A percentile compares a stretch with the other conserved stretches of the same genome.
Conservation (phyloP, 2,888 invertebrate genomes). For the Steromphala cineraria region DNA sequence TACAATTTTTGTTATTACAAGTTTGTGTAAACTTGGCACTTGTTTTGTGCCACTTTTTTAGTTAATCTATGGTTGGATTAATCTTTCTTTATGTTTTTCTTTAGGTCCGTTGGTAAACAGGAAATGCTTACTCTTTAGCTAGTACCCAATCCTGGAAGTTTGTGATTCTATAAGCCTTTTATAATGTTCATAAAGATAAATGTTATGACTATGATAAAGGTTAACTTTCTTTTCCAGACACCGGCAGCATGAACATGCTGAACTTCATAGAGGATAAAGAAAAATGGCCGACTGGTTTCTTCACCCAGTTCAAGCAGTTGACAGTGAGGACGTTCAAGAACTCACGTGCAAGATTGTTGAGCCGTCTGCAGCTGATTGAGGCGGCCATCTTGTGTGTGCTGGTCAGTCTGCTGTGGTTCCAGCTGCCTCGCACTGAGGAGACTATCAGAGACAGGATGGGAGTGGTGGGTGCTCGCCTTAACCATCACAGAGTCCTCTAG, state of each 20-base stretch:
- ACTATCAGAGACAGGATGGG: conserved; percentile 87
- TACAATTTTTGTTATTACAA: too few species aligned
- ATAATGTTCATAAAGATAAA: too few species aligned
- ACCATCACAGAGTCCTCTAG: background rate
- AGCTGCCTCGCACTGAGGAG: conserved; percentile 85
- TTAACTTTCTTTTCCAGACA: background rate
- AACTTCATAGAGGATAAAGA: conserved; percentile 27
- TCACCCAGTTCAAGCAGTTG: conserved; percentile 84
- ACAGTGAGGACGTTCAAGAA: conserved; percentile 81
- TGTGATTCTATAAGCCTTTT: too few species aligned
- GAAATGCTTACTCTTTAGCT: too few species aligned
- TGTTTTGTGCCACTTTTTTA: too few species aligned
- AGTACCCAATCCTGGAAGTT: too few species aligned
- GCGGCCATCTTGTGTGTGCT: conserved; percentile 79
- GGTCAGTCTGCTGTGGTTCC: conserved; percentile 87
- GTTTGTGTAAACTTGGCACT: too few species aligned
- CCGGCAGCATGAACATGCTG: background rate
- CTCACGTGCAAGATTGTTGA: conserved; percentile 85
- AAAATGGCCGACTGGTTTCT: conserved; percentile 86
- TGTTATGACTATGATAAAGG: background rate
- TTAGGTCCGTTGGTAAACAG: too few species aligned
- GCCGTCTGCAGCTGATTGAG: conserved; percentile 86
- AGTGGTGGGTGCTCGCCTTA: conserved; percentile 75
- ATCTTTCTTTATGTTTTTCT: too few species aligned
- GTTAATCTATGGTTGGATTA: too few species aligned